These are phyloP conservation scores for Pycnomerus fuliginosus DNA, from an alignment of 2,888 invertebrate genomes.

Conservation along the genomic window DNA sequence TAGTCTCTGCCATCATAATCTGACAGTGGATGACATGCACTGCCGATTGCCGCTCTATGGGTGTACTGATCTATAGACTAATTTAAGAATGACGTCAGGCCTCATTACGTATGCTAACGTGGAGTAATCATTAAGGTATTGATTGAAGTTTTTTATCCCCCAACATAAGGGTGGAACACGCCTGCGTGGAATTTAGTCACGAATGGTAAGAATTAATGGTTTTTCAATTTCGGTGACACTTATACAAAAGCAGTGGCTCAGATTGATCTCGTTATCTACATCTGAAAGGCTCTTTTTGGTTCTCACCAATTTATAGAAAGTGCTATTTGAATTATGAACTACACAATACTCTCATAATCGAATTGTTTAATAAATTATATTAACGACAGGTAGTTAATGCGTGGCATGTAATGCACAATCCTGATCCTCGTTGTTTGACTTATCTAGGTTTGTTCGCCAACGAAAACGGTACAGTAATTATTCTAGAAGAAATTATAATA, in stretches of 20 bases:
- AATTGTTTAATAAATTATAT: slow-evolving; percentile 31
- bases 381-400: slow-evolving; percentile 22
- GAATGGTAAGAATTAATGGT: slow-evolving; percentile 49
- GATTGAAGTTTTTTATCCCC: slow-evolving; percentile 51
- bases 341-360: slow-evolving; percentile 25
- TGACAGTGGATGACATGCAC: too few relatives aligned
- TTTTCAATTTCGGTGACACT: slow-evolving; percentile 51
- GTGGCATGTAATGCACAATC: slow-evolving; percentile 8
- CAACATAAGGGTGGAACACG: slow-evolving; percentile 36
- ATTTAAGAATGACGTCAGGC: slow-evolving; percentile 51
- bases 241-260: slow-evolving; percentile 36
- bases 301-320: neutral
- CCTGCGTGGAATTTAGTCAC: slow-evolving; percentile 44
- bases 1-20: too few relatives aligned
- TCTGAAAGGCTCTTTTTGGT: neutral
- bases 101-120: slow-evolving; percentile 53
- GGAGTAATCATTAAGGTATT: slow-evolving; percentile 53
- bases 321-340: slow-evolving; percentile 4
- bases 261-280: slow-evolving; percentile 36
- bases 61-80: slow-evolving; percentile 30
- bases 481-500: slow-evolving; percentile 26
- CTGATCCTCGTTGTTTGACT: too few relatives aligned
- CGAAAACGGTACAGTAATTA: slow-evolving; percentile 20
- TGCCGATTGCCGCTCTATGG: slow-evolving; percentile 21
- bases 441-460: slow-evolving; percentile 4